phyloP scores from a whole-genome alignment of 1,140 invertebrate species.

The Aphaenogaster rudis region DNA sequence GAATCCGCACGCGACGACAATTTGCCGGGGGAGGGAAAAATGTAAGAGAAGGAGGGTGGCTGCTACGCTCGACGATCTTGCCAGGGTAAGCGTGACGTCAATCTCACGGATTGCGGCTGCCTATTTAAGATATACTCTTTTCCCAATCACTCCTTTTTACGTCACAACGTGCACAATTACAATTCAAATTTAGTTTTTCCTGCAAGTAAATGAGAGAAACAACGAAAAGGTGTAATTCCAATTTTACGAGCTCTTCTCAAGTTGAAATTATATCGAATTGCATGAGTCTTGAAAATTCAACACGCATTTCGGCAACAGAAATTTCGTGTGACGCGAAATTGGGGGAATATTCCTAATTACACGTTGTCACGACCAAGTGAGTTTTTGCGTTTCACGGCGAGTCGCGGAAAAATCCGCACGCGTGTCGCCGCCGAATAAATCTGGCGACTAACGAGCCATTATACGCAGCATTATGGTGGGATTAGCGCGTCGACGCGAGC shows the following conservation, averaged over 20 bases:
- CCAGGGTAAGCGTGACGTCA: slow-evolving; percentile 50
- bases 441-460: slow-evolving; percentile 63
- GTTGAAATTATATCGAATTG: neutral
- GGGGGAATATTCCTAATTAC: slow-evolving; percentile 56
- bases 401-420: slow-evolving; percentile 53
- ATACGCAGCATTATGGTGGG: slow-evolving; percentile 58
- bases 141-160: neutral
- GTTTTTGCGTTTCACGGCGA: slow-evolving; percentile 41
- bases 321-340: slow-evolving; percentile 7
- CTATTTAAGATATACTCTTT: neutral
- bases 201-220: neutral
- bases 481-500: slow-evolving; percentile 44
- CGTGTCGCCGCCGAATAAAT: slow-evolving; percentile 55
- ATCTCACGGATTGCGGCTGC: neutral
- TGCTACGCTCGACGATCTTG: slow-evolving; percentile 56
- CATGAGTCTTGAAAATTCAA: neutral
- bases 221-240: neutral
- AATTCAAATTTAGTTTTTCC: neutral
- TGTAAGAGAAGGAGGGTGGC: neutral
- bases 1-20: slow-evolving; percentile 78
- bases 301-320: neutral
- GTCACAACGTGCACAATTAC: neutral
- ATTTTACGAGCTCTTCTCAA: neutral
- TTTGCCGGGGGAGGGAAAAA: slow-evolving; percentile 60
- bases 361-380: slow-evolving; percentile 43